Conservation (phyloP, 1,140 invertebrate genomes). For the Oreohelix idahoensis region DNA sequence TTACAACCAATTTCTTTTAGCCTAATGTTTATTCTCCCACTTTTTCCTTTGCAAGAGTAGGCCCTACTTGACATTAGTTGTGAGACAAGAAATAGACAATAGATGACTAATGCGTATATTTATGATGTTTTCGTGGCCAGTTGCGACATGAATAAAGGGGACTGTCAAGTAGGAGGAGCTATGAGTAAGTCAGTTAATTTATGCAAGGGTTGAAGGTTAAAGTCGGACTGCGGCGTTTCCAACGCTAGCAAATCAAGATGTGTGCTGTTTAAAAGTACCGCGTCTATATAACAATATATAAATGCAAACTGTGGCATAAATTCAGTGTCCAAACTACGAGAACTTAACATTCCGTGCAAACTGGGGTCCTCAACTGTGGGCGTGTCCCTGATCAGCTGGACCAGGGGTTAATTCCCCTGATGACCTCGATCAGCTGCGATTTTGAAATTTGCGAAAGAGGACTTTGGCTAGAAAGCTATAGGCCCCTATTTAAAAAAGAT, state of each 20-base stretch:
- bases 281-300: background rate
- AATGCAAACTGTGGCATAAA: background rate
- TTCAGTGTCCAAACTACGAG: background rate
- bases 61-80: no score
- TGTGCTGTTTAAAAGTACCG: background rate
- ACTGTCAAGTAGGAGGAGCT: slow-evolving; percentile 10
- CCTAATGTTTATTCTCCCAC: no score
- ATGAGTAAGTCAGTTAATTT: slow-evolving; percentile 39
- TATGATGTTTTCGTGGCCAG: slow-evolving; percentile 16
- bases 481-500: no score
- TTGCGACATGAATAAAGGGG: background rate
- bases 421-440: slow-evolving; percentile 33
- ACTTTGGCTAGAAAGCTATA: background rate
- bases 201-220: slow-evolving; percentile 25
- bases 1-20: no score
- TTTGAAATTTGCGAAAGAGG: background rate
- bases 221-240: background rate
- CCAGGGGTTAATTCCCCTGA: slow-evolving; percentile 3
- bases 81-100: no score
- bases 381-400: slow-evolving; percentile 37
- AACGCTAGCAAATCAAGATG: background rate
- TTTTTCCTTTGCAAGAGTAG: no score
- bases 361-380: slow-evolving; percentile 10
- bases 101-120: background rate
- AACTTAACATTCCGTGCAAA: no score